Evolutionary conservation across 2,888 invertebrate genomes (phyloP).

Genomic region (Agriopis marginaria): DNA sequence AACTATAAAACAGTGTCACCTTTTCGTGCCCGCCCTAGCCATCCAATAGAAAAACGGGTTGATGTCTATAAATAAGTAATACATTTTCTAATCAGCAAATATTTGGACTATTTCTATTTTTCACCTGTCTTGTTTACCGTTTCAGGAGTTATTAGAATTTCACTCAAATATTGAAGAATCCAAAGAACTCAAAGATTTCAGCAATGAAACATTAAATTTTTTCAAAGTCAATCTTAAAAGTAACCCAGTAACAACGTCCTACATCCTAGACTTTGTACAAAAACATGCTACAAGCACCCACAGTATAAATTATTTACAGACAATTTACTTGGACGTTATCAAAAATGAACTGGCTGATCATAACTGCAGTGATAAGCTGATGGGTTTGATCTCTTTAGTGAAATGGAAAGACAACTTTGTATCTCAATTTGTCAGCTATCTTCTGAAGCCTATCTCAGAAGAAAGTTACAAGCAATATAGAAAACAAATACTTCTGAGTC

Average conservation of each 20-base stretch:
- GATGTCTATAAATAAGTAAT: no score
- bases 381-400: slow-evolving; percentile 70
- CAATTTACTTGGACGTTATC: slow-evolving; percentile 68
- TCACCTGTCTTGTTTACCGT: slow-evolving; percentile 24
- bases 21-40: no score
- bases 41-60: no score
- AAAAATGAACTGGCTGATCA: slow-evolving; percentile 68
- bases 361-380: slow-evolving; percentile 68
- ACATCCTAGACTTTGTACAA: slow-evolving; percentile 67
- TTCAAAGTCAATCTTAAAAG: slow-evolving; percentile 75
- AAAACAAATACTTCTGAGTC: slow-evolving; percentile 78
- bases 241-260: slow-evolving; percentile 76
- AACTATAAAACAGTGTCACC: no score
- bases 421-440: slow-evolving; percentile 63
- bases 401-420: slow-evolving; percentile 69
- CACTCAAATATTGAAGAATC: slow-evolving; percentile 67
- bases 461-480: slow-evolving; percentile 73
- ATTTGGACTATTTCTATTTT: neutral
- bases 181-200: slow-evolving; percentile 64
- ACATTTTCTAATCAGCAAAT: neutral
- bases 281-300: slow-evolving; percentile 56
- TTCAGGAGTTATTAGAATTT: slow-evolving; percentile 74
- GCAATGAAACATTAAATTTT: slow-evolving; percentile 67
- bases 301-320: slow-evolving; percentile 65
- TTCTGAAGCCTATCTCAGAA: slow-evolving; percentile 68